Conservation (phyloP, 2,113 vertebrate species). For the Trematocara zebra region DNA sequence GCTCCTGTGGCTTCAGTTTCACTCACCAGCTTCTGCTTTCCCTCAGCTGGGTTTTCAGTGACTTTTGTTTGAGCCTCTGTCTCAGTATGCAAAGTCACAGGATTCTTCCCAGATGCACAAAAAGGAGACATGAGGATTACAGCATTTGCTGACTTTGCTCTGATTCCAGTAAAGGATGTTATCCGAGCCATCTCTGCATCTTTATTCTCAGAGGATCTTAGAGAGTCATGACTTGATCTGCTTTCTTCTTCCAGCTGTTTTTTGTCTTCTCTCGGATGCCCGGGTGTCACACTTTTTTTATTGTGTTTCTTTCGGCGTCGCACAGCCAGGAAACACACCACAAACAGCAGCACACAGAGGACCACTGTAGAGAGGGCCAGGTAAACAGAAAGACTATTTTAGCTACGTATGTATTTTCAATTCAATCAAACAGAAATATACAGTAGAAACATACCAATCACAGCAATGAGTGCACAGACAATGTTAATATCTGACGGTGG, state of each 20-base stretch:
- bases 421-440: neutral
- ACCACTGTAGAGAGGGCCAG: slow-evolving; percentile 25
- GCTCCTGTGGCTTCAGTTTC: neutral
- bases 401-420: neutral
- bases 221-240: neutral
- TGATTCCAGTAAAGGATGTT: neutral
- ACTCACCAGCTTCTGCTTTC: neutral
- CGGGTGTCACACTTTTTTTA: slow-evolving; percentile 38
- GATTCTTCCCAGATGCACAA: neutral
- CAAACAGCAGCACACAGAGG: slow-evolving; percentile 46
- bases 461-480: neutral
- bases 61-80: neutral
- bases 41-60: neutral
- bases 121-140: slow-evolving; percentile 38
- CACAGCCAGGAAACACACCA: slow-evolving; percentile 34
- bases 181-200: neutral
- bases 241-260: neutral
- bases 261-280: neutral
- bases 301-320: slow-evolving; percentile 44
- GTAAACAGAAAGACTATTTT: neutral
- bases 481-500: neutral
- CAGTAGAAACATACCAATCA: slow-evolving; percentile 1
- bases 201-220: neutral
- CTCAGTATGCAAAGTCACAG: neutral
- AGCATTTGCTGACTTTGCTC: slow-evolving; percentile 69